A percentile compares a stretch with the other conserved stretches of the same genome.
Evolutionary conservation across 2,797 vertebrate genomes (phyloP).

Genomic region (Phalanger gymnotis): DNA sequence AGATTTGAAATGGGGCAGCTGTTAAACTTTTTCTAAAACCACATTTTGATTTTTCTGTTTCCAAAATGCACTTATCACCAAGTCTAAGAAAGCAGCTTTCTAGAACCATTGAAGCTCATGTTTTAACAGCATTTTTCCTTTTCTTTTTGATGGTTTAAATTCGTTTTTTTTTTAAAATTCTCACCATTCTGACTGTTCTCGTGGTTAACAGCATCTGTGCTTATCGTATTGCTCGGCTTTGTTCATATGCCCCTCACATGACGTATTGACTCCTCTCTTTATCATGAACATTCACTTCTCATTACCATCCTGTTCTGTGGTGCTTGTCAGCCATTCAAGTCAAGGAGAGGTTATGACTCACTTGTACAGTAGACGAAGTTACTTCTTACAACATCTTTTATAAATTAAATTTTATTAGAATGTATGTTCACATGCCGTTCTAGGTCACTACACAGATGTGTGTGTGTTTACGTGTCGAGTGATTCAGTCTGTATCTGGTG

Average conservation of each 20-base stretch:
- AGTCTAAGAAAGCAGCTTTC: slow-evolving; percentile 60
- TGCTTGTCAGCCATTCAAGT: slow-evolving; percentile 33
- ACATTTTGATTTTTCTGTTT: slow-evolving; percentile 51
- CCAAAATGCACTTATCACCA: slow-evolving; percentile 19
- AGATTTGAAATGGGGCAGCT: slow-evolving; percentile 17
- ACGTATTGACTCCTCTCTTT: background rate
- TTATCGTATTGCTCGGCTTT: slow-evolving; percentile 7
- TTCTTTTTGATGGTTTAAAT: slow-evolving; percentile 39
- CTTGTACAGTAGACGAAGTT: background rate
- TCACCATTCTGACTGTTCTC: slow-evolving; percentile 45
- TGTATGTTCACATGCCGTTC: slow-evolving; percentile 4
- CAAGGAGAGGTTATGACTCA: background rate
- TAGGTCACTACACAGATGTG: background rate
- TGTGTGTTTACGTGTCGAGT: background rate
- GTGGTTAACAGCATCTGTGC: background rate
- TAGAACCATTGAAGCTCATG: slow-evolving; percentile 34
- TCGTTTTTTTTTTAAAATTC: slow-evolving; percentile 40
- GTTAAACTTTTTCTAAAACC: slow-evolving; percentile 19
- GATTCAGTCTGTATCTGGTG: background rate
- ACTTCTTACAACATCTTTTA: background rate
- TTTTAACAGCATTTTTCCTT: slow-evolving; percentile 44
- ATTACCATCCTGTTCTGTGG: background rate
- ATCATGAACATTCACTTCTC: background rate
- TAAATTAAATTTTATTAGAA: background rate
- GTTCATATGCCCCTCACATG: slow-evolving; percentile 2